Evolutionary conservation across 2,888 invertebrate genomes (phyloP), one percentile per base, ranked within the genome.

Genomic region (Stenoptilia bipunctidactyla): DNA sequence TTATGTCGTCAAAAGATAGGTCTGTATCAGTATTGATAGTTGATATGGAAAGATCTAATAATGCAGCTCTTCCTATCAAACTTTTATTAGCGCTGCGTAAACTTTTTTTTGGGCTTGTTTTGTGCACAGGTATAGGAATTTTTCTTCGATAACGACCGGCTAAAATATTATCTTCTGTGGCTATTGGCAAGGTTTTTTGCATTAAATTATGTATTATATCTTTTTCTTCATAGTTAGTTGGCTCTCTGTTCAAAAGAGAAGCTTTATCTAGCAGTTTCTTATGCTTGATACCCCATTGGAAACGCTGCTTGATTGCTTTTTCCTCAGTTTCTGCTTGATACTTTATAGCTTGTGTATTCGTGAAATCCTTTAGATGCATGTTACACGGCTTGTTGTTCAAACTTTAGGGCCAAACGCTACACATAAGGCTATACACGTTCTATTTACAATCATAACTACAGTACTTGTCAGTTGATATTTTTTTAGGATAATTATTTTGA

Each of bases 241-340:
- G 61, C 15, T 62, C 55, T 13, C 69, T 54, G 0, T 42, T 44
- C 1, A 71, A 53, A 1, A 64, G 64, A 1, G 65, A 64, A 1
- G 70, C 69, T 40, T 65, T 40, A 20, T 59, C 47, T 25, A 72
- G 53, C 34, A 58, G 43, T 13, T 54, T 47, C 10, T 46, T 48
- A 43, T 71, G 53, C 41, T 61, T 62, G 36, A 48, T 46, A 13
- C 61, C 57, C 72, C 72, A 72, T 27, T 58, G 63, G 5, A 64
- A 44, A 1, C 69, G 57, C 3, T 65, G 45, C 1, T 56, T 56
- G 40, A 56, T 66, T 43, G 70, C 70, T 38, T 59, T 67, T 34
- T 67, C 64, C 45, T 66, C 65, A 38, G 54, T 61, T 47, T 71
- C 68, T 15, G 55, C 56, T 5, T 70, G 55, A 44, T 68, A 61